Conservation (phyloP, 2,888 invertebrate species). For the Desoria tigrina region DNA sequence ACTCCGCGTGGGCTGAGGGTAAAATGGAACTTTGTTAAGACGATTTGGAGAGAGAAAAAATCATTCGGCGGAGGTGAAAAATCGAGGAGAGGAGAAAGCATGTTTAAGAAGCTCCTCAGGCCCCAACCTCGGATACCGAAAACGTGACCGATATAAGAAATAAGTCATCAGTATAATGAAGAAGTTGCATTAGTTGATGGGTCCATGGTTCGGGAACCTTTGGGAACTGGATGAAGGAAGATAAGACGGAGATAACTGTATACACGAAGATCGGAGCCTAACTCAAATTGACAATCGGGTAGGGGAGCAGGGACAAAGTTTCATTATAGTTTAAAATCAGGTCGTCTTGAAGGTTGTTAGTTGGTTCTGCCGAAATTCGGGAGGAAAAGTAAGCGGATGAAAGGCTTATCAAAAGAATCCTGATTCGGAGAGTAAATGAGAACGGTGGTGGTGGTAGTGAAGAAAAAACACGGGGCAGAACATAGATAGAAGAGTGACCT, state of each 20-base stretch:
- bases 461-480: too few relatives aligned
- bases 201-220: too few relatives aligned
- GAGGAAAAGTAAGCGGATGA: conserved; percentile 9
- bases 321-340: not conserved
- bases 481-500: too few relatives aligned
- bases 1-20: too few relatives aligned
- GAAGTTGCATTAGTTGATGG: too few relatives aligned
- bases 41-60: too few relatives aligned
- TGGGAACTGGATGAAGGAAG: too few relatives aligned
- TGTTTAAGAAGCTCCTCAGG: not conserved
- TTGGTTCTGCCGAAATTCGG: not conserved
- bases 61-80: too few relatives aligned
- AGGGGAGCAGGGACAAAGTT: not conserved
- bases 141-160: not conserved
- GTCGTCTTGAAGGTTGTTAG: not conserved
- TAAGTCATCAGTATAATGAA: not conserved
- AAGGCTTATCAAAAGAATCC: not conserved
- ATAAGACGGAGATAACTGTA: too few relatives aligned
- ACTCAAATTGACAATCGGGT: not conserved
- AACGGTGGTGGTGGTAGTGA: too few relatives aligned
- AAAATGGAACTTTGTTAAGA: too few relatives aligned
- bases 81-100: not conserved
- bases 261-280: too few relatives aligned
- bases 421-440: conserved; percentile 13
- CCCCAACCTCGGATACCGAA: conserved; percentile 2